Conservation (phyloP, 2,888 invertebrate species). For the Galerucella calmariensis region DNA sequence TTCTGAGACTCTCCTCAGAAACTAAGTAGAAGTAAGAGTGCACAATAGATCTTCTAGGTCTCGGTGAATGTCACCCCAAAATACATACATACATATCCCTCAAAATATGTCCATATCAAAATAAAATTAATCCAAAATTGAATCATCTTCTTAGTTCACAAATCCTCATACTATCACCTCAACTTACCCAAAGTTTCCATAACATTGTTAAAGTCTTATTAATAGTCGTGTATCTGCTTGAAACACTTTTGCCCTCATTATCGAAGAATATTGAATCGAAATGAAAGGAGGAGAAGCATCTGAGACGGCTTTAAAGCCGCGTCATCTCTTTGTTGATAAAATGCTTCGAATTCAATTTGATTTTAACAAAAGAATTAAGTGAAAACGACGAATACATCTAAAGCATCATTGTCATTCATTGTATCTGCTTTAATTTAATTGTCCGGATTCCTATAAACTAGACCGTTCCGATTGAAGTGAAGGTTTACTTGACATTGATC, state of each 20-base stretch:
- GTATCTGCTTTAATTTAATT: slow-evolving; percentile 28
- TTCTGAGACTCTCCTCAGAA: too few species aligned
- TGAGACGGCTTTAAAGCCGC: slow-evolving; percentile 1
- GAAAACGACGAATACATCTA: slow-evolving; percentile 23
- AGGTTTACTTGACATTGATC: slow-evolving; percentile 14
- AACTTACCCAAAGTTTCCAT: too few species aligned
- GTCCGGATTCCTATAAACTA: slow-evolving; percentile 26
- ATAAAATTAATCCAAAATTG: too few species aligned
- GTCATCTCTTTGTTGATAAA: slow-evolving; percentile 25
- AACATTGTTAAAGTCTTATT: too few species aligned
- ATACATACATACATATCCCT: too few species aligned
- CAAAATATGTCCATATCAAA: too few species aligned
- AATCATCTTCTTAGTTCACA: too few species aligned
- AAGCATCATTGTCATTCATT: slow-evolving; percentile 23
- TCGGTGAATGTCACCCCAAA: too few species aligned
- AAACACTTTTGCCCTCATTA: slow-evolving; percentile 1
- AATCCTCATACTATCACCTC: too few species aligned
- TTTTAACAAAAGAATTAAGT: slow-evolving; percentile 16
- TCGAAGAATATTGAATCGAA: slow-evolving; percentile 1
- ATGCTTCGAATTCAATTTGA: slow-evolving; percentile 23
- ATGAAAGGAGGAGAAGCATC: neutral
- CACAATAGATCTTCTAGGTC: too few species aligned
- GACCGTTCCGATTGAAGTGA: slow-evolving; percentile 1
- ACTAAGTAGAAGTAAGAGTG: too few species aligned
- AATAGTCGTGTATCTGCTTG: neutral